Conservation (phyloP, 2,113 vertebrate species). For the Notothenia rossii region DNA sequence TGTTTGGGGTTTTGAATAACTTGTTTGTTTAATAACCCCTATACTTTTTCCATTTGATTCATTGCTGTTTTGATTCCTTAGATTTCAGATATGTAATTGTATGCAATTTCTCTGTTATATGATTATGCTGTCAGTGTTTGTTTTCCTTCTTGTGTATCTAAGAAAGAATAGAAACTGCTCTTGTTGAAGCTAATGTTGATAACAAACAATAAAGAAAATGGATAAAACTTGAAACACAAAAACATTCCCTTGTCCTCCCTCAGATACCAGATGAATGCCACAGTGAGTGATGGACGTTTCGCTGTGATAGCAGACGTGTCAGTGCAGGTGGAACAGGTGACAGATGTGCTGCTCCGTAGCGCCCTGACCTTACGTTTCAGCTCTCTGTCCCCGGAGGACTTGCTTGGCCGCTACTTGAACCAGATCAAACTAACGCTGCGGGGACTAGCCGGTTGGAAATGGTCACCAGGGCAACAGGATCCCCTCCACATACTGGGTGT, state of each 20-base stretch:
- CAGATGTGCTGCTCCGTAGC: conserved; percentile 89
- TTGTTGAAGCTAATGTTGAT: no score
- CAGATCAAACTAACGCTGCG: conserved; percentile 89
- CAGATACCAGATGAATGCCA: conserved; percentile 92
- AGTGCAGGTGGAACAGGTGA: conserved; percentile 92
- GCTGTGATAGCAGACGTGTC: conserved; percentile 91
- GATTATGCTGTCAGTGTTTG: no score
- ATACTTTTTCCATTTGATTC: no score
- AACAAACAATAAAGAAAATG: no score
- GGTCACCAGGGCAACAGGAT: conserved; percentile 85
- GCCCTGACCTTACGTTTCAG: conserved; percentile 91
- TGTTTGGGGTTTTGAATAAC: no score
- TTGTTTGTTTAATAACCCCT: no score
- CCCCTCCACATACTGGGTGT: conserved; percentile 91
- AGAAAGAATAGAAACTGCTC: no score
- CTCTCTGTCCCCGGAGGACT: conserved; percentile 91
- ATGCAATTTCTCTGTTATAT: no score
- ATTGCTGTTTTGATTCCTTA: no score
- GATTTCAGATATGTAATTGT: no score
- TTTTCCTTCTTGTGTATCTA: no score
- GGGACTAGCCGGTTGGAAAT: conserved; percentile 76
- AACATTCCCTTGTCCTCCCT: not conserved
- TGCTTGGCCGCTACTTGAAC: conserved; percentile 90
- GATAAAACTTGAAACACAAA: not conserved
- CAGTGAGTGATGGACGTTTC: conserved; percentile 94